Base-by-base conservation (phyloP, 2,888 invertebrate genomes). In the Drosophila kanekoi region DNA sequence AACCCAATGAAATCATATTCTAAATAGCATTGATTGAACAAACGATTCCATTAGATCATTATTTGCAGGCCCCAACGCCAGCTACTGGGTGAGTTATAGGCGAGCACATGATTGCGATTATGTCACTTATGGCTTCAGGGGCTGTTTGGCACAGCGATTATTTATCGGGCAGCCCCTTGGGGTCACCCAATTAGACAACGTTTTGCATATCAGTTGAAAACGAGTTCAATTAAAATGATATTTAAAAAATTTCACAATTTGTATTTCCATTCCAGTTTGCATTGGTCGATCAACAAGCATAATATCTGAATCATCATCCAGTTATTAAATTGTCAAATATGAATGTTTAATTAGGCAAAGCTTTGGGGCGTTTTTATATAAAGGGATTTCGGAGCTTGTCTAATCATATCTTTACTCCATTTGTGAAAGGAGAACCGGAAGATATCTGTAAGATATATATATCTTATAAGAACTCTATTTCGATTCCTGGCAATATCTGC, bases 21-120 rank as follows among this genome's bases (percentile, higher is more conserved):
- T 44, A 65, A 83, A 79, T 65, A 88, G 89, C 89, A 85, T 85
- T 79, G 87, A 88, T 88, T 85, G 51, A 45, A n/a, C 9, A 43
- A 65, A 62, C 45, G 45, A 60, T 79, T 79, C 72, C 56, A 85
- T 88, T 79, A 79, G 77, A 82, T 72, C 89, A 82, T 70, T 57
- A 47, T 37, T 32, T 70, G 56, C 23, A 63, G 33, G 11, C 13
- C 33, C 32, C 37, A 35, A 32, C 40, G 47, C 49, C 52, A 40
- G 49, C 16, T 28, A 35, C 9, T 49, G 41, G 61, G 23, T 51
- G 58, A 44, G 56, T 28, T 57, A 40, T 47, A 40, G 13, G 45
- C 14, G 4, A 49, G 41, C 59, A 40, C 37, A 49, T 37, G 35
- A 23, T 28, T 32, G 37, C 5, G 51, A 73, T 84, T 85, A 81